phyloP scores from a whole-genome alignment of 1,140 invertebrate genomes.

The Drosophila tsacasi region DNA sequence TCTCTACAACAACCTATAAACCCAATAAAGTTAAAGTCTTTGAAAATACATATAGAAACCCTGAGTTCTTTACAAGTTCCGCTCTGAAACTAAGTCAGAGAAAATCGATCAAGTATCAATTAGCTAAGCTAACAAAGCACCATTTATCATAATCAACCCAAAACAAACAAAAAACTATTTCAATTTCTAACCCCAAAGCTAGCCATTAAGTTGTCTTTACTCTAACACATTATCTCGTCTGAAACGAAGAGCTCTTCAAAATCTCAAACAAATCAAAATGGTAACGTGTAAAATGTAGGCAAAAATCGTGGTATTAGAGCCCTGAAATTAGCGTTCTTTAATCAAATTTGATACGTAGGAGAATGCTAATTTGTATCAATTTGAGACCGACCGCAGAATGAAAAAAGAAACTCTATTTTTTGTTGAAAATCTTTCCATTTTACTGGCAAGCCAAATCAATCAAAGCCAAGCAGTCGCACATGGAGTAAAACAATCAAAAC shows the following conservation, averaged over 20 bases:
- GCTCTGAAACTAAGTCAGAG: constrained; percentile 12
- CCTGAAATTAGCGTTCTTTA: constrained; percentile 37
- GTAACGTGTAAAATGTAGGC: constrained; percentile 8
- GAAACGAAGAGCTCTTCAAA: neutral
- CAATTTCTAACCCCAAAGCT: neutral
- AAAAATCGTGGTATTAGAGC: neutral
- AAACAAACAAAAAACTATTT: constrained; percentile 9
- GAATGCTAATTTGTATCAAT: constrained; percentile 57
- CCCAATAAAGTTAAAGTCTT: neutral
- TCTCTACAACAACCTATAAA: neutral
- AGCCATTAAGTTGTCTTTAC: constrained; percentile 36
- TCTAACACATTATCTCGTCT: constrained; percentile 1
- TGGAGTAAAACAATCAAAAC: constrained; percentile 67
- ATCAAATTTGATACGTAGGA: constrained; percentile 51
- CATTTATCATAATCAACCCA: constrained; percentile 55
- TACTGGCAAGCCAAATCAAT: constrained; percentile 45
- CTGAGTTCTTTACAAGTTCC: neutral
- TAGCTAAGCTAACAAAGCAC: constrained; percentile 18
- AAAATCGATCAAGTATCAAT: constrained; percentile 28
- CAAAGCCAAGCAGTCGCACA: constrained; percentile 41
- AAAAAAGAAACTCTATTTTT: constrained; percentile 27
- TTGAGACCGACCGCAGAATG: constrained; percentile 37
- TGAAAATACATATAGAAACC: neutral
- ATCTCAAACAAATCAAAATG: constrained; percentile 1
- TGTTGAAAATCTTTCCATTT: constrained; percentile 22